Base-by-base conservation (phyloP, 2,113 vertebrate genomes). In the Pseudolaguvia tuberculata region DNA sequence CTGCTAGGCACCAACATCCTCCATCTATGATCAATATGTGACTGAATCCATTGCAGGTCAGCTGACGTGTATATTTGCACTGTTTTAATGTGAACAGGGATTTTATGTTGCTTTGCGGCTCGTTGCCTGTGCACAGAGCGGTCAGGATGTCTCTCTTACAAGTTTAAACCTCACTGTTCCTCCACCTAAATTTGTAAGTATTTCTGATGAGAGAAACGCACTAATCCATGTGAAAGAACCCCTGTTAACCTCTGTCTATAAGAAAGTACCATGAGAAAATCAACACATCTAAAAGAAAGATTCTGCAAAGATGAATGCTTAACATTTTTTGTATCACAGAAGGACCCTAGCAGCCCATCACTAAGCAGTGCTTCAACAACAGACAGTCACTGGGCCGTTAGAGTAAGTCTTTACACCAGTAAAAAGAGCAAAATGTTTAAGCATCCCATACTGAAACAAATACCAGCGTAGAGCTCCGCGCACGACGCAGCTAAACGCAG, bases 101-200 rank as follows among this genome's bases (percentile, higher is more conserved):
- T 99, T 99, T 83, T 97, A 92, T 0, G 86, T 98, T 0, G 96
- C 96, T 0, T 84, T 99, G 77, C 90, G 94, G 50, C 89, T 99
- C 0, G 95, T 99, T 23, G 95, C 96, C 0, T 96, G 95, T 42
- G 96, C 96, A 0, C 97, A 98, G 91, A 95, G 90, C 0, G 93
- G 96, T 47, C 94, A 96, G 0, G 96, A 99, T 4, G 93, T 98
- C 18, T 90, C 85, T 78, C 78, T 96, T 75, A 89, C 90, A 87
- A 95, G 88, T 71, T 88, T 98, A 78, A 92, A 75, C 78, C 80
- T 97, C 80, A 91, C 88, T 11, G 81, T 94, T 75, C 94, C 97
- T 1, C 93, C 93, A 4, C 95, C 97, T 2, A 98, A 96, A 81
- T 98, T 99, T 83, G 97, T 99, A 87, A 97, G 97, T 95, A 55